Percentiles rank a stretch among this genome's conserved stretches.
Evolutionary conservation across 2,888 invertebrate species (phyloP).

Genomic region (Callyntrura sp.): DNA sequence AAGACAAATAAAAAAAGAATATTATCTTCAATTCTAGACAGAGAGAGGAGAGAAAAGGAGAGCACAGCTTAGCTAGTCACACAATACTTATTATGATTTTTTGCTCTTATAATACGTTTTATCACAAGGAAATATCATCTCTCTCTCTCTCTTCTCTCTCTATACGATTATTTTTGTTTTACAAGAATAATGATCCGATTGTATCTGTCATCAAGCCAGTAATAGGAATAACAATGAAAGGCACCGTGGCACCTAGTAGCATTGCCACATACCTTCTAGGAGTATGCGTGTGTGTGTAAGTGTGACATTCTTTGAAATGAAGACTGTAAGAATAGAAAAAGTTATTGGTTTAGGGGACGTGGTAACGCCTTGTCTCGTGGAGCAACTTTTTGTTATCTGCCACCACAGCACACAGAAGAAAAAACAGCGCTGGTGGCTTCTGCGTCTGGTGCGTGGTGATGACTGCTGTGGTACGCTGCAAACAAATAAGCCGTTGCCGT

Average conservation of each 20-base stretch:
- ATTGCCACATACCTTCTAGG: no score
- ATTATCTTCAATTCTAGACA: no score
- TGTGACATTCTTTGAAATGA: slow-evolving; percentile 22
- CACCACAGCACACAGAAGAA: background rate
- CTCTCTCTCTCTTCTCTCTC: no score
- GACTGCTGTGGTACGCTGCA: background rate
- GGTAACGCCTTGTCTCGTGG: slow-evolving; percentile 54
- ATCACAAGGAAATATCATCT: background rate
- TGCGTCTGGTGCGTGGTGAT: background rate
- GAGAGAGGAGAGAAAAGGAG: no score
- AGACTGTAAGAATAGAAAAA: background rate
- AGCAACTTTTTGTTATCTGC: slow-evolving; percentile 24
- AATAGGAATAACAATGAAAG: slow-evolving; percentile 56
- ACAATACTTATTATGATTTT: slow-evolving; percentile 33
- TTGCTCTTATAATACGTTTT: slow-evolving; percentile 3
- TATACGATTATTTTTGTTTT: slow-evolving; percentile 23
- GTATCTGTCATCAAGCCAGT: slow-evolving; percentile 57
- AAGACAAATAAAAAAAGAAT: slow-evolving; percentile 37
- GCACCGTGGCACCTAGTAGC: slow-evolving; percentile 43
- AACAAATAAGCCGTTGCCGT: slow-evolving; percentile 16
- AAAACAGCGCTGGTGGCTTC: slow-evolving; percentile 6
- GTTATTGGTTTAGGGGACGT: slow-evolving; percentile 26
- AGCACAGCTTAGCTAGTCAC: background rate
- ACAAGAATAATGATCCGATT: slow-evolving; percentile 36
- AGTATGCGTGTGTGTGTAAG: background rate